Base-by-base conservation (phyloP, 2,888 invertebrate genomes). In the Erebia palarica region DNA sequence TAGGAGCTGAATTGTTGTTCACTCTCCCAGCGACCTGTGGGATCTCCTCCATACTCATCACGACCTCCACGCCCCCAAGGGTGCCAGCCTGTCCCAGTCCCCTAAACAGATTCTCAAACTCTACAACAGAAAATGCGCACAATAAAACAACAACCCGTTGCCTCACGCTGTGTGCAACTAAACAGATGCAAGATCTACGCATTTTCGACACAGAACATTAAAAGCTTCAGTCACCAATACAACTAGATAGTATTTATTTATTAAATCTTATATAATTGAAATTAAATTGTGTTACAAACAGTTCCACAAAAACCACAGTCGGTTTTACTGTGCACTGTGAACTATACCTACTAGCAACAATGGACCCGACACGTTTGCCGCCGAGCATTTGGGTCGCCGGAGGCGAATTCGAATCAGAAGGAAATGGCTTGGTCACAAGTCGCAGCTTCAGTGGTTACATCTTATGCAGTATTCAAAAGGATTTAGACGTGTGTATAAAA, bases 41-140 rank as follows among this genome's bases (percentile, higher is more conserved):
- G n/a, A 88, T 80, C 73, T 89, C 88, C 68, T 89, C 90, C 88
- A 89, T 86, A 67, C 86, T 88, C 87, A 89, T 88, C 53, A 90
- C 84, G 3, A 90, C 86, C 73, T 89, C 90, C 4, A 89, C 84
- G 8, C 84, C 85, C 36, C 84, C 82, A 42, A 86, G 75, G 42
- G 76, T 75, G 27, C 79, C 83, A 11, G 78, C 75, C 71, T 85
- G 86, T 70, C 82, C 82, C 77, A 88, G 75, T 21, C 83, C 82
- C 69, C 86, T 83, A 72, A 90, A 81, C 65, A 88, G 72, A 79
- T 85, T 87, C 76, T 88, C 87, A 73, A 89, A 82, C 78, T 88
- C 89, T 87, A 80, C 69, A 79, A 84, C 76, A 84, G 78, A 77
- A 75, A 65, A 47, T 16, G 61, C 27, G n/a, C 61, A 66, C 21